phyloP scores from a whole-genome alignment of 1,140 invertebrate species.

The Atta colombica region DNA sequence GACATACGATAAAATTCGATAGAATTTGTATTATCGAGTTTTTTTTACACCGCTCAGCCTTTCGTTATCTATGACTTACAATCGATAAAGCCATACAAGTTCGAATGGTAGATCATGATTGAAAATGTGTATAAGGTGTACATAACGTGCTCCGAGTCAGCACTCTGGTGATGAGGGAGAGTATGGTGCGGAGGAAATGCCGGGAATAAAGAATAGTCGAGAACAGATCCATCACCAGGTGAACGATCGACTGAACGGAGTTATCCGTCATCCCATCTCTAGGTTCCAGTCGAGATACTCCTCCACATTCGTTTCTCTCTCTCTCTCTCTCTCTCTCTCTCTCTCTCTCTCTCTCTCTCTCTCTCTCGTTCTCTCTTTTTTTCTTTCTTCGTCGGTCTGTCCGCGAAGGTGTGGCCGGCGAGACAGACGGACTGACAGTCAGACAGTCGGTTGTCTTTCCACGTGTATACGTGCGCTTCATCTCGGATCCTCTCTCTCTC shows the following conservation, averaged over 20 bases:
- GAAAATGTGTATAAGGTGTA: slow-evolving; percentile 70
- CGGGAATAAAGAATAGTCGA: slow-evolving; percentile 68
- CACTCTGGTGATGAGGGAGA: background rate
- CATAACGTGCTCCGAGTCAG: slow-evolving; percentile 3
- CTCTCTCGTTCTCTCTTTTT: no score
- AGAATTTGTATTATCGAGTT: slow-evolving; percentile 47
- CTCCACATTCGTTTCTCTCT: slow-evolving; percentile 25
- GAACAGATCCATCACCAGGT: slow-evolving; percentile 74
- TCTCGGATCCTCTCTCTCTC: slow-evolving; percentile 4
- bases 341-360: background rate
- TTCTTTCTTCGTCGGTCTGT: slow-evolving; percentile 31
- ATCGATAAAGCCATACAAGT: slow-evolving; percentile 70
- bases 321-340: background rate
- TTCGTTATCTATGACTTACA: slow-evolving; percentile 62
- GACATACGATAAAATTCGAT: slow-evolving; percentile 55
- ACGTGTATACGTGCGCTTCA: slow-evolving; percentile 43
- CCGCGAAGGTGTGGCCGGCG: slow-evolving; percentile 67
- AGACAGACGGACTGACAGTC: slow-evolving; percentile 65
- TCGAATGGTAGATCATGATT: slow-evolving; percentile 60
- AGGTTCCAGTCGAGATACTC: slow-evolving; percentile 55
- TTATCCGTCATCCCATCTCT: slow-evolving; percentile 77
- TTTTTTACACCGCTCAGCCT: background rate
- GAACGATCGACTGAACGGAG: slow-evolving; percentile 71
- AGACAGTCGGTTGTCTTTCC: slow-evolving; percentile 55
- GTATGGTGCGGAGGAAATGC: background rate